These are phyloP conservation scores for Cydia strobilella DNA, from an alignment of 1,140 invertebrate species.

Conservation along the genomic window DNA sequence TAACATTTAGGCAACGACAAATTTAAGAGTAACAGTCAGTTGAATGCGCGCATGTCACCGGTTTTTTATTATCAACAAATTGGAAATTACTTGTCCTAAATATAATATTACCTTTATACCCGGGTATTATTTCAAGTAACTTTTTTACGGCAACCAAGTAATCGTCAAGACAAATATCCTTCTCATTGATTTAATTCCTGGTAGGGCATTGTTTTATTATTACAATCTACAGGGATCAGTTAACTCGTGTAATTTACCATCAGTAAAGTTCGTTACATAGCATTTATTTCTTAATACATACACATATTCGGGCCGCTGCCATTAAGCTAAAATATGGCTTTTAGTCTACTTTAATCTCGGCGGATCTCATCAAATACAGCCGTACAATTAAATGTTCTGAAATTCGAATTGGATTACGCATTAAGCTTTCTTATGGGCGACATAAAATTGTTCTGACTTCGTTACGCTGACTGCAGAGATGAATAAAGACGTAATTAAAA, in stretches of 20 bases:
- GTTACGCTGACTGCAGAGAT: slow-evolving; percentile 47
- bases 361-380: slow-evolving; percentile 48
- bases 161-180: slow-evolving; percentile 10
- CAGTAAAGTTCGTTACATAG: slow-evolving; percentile 39
- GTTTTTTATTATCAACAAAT: slow-evolving; percentile 24
- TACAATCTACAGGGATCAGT: slow-evolving; percentile 39
- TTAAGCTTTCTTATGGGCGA: slow-evolving; percentile 56
- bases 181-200: slow-evolving; percentile 15
- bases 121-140: neutral
- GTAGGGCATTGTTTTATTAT: slow-evolving; percentile 36
- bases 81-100: slow-evolving; percentile 8
- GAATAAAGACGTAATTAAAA: slow-evolving; percentile 63
- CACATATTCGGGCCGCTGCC: slow-evolving; percentile 45
- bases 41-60: neutral
- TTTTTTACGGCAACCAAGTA: slow-evolving; percentile 10
- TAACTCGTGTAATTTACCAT: slow-evolving; percentile 48
- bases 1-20: slow-evolving; percentile 1
- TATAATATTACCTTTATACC: slow-evolving; percentile 1
- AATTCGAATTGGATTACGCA: slow-evolving; percentile 57
- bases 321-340: slow-evolving; percentile 58
- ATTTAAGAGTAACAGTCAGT: neutral
- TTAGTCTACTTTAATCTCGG: slow-evolving; percentile 53
- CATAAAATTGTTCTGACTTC: slow-evolving; percentile 59
- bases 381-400: slow-evolving; percentile 57
- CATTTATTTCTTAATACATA: slow-evolving; percentile 52